Percentiles rank a stretch among this genome's conserved stretches.
These are phyloP conservation scores for Caenorhabditis inopinata DNA, from an alignment of 1,140 invertebrate genomes.

Conservation along the genomic window DNA sequence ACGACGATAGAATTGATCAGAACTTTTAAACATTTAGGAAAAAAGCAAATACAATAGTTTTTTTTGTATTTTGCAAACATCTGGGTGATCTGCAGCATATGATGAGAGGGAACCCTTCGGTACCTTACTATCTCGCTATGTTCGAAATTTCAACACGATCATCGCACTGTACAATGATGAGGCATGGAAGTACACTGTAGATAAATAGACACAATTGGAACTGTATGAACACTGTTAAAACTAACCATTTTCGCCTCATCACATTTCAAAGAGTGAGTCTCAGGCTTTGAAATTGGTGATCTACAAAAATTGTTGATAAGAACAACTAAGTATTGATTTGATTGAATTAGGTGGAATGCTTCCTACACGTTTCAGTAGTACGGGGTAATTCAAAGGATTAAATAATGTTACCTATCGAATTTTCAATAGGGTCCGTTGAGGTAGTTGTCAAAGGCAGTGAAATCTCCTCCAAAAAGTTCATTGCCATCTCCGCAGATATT, in stretches of 20 bases:
- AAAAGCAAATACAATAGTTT: neutral
- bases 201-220: neutral
- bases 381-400: neutral
- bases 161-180: constrained; percentile 1
- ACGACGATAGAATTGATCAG: neutral
- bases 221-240: neutral
- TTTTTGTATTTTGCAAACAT: neutral
- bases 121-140: neutral
- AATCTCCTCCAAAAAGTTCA: neutral
- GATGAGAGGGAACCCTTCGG: neutral
- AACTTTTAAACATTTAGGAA: neutral
- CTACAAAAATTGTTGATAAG: neutral
- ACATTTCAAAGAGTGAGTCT: neutral
- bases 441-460: neutral
- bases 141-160: neutral
- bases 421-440: neutral
- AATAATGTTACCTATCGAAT: neutral
- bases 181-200: neutral
- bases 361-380: neutral
- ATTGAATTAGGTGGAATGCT: neutral
- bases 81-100: neutral
- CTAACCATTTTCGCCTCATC: constrained; percentile 4
- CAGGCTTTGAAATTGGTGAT: neutral
- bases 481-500: neutral
- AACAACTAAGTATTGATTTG: no score